A percentile compares a stretch with the other conserved stretches of the same genome.
Conservation (phyloP, 1,140 invertebrate species). For the Riptortus pedestris region DNA sequence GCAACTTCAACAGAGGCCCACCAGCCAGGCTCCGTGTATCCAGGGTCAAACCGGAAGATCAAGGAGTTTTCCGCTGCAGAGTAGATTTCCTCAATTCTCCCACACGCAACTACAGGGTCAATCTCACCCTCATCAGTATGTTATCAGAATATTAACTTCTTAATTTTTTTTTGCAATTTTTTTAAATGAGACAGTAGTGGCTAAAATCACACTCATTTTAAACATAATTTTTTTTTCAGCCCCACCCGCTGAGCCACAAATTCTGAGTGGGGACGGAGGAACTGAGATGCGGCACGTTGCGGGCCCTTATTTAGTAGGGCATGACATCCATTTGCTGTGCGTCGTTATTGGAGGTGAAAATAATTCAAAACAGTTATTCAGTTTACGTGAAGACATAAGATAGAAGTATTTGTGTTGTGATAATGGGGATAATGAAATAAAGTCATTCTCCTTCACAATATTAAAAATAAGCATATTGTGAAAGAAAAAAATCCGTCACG, state of each 20-base stretch:
- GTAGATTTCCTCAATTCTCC: conserved; percentile 78
- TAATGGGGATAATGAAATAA: too few species aligned
- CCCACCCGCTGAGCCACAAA: conserved; percentile 65
- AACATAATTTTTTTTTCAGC: conserved; percentile 53
- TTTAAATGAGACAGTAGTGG: too few species aligned
- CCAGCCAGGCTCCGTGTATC: conserved; percentile 35
- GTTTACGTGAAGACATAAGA: too few species aligned
- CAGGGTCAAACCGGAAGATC: conserved; percentile 46
- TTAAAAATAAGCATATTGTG: too few species aligned
- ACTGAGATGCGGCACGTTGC: conserved; percentile 59
- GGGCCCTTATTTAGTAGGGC: conserved; percentile 72
- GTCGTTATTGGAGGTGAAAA: conserved; percentile 69
- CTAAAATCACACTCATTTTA: too few species aligned
- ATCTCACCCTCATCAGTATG: conserved; percentile 76
- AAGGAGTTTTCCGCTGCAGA: conserved; percentile 68
- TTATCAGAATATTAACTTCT: conserved; percentile 21
- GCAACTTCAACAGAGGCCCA: conserved; percentile 59
- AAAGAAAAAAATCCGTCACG: too few species aligned
- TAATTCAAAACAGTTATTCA: too few species aligned
- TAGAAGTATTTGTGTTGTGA: too few species aligned
- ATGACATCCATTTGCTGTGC: conserved; percentile 65
- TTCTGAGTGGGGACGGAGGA: conserved; percentile 60
- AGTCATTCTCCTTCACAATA: too few species aligned
- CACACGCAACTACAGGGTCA: conserved; percentile 71
- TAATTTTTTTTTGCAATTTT: not conserved